Conservation (phyloP, 1,140 invertebrate genomes). For the Parasteatoda tepidariorum region DNA sequence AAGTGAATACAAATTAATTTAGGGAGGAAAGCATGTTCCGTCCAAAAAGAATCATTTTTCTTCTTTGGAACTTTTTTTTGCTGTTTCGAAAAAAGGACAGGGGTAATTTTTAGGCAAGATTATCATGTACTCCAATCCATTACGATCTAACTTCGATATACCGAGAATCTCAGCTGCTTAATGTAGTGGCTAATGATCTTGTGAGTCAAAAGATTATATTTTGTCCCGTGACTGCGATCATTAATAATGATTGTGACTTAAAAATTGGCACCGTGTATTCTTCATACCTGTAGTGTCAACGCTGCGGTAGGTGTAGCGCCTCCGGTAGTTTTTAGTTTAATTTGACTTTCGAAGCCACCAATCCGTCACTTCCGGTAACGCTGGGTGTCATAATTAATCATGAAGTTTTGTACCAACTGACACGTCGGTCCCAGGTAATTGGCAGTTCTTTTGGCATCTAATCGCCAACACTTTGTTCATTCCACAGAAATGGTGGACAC, state of each 20-base stretch:
- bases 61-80: not conserved
- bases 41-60: slow-evolving; percentile 1
- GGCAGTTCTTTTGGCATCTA: slow-evolving; percentile 32
- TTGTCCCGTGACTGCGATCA: slow-evolving; percentile 52
- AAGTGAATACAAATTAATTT: slow-evolving; percentile 59
- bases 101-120: slow-evolving; percentile 58
- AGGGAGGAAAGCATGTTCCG: not conserved
- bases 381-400: slow-evolving; percentile 56
- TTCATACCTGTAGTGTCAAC: slow-evolving; percentile 42
- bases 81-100: slow-evolving; percentile 9
- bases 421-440: slow-evolving; percentile 40
- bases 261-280: slow-evolving; percentile 56
- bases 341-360: slow-evolving; percentile 40
- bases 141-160: slow-evolving; percentile 47
- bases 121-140: slow-evolving; percentile 58
- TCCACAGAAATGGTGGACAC: not conserved
- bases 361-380: slow-evolving; percentile 54
- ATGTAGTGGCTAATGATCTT: slow-evolving; percentile 54
- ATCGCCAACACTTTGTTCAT: not conserved
- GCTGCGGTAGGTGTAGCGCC: slow-evolving; percentile 57
- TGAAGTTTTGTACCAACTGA: slow-evolving; percentile 48
- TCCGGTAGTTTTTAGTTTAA: slow-evolving; percentile 52
- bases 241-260: slow-evolving; percentile 56
- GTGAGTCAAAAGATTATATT: slow-evolving; percentile 31
- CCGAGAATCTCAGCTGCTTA: slow-evolving; percentile 49